A percentile compares a stretch with the other conserved stretches of the same genome.
Conservation (phyloP, 2,113 vertebrate genomes). For the Gallinago undulata region DNA sequence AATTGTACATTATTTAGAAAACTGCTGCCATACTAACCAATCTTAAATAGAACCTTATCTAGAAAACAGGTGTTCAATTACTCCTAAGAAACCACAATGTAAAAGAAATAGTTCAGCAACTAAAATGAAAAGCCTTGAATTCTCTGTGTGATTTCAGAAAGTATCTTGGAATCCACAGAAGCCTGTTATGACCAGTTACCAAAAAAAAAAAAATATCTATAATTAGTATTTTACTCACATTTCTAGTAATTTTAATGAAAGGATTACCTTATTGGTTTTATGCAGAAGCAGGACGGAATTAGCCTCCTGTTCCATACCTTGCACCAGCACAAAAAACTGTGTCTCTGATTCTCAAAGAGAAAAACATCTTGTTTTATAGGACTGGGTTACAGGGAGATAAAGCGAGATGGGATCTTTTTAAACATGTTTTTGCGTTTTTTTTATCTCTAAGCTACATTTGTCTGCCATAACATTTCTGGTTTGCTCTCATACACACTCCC, state of each 20-base stretch:
- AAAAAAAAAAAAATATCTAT: neutral
- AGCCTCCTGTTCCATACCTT: neutral
- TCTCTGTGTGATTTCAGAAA: neutral
- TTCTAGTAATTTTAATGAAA: neutral
- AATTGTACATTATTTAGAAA: conserved; percentile 1
- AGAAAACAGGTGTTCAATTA: neutral
- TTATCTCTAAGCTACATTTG: conserved; percentile 6
- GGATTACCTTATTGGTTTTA: neutral
- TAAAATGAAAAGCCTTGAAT: neutral
- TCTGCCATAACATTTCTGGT: neutral
- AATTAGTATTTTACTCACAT: neutral
- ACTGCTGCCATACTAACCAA: neutral
- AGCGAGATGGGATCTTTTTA: neutral
- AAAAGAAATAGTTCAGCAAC: neutral
- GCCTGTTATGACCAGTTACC: neutral
- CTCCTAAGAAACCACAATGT: neutral
- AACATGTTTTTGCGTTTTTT: neutral
- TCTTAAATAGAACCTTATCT: neutral
- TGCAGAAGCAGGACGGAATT: neutral
- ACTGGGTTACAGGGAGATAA: neutral
- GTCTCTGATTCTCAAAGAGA: neutral
- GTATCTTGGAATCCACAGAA: neutral
- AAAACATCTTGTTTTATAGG: conserved; percentile 20
- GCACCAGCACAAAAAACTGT: neutral
- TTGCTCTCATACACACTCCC: neutral